These are phyloP conservation scores for Tortricodes alternella DNA, from an alignment of 2,888 invertebrate genomes.

Conservation along the genomic window DNA sequence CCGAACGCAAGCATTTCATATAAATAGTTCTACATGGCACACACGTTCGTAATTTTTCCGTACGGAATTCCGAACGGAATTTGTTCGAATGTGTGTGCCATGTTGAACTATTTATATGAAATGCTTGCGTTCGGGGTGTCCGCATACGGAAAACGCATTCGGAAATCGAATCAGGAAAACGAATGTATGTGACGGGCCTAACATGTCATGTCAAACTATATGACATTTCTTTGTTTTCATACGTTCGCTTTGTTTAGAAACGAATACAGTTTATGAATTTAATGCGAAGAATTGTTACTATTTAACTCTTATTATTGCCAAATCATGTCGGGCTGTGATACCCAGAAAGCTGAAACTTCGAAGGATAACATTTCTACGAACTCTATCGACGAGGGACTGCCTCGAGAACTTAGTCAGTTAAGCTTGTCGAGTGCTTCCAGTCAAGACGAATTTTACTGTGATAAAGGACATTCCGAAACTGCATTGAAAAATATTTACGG, in stretches of 20 bases:
- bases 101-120: too few relatives aligned
- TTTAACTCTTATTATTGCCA: constrained; percentile 14
- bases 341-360: constrained; percentile 65
- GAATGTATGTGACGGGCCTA: neutral
- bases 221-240: constrained; percentile 58
- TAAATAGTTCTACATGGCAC: too few relatives aligned
- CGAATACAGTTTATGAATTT: constrained; percentile 10
- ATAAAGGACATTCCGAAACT: constrained; percentile 90
- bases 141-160: too few relatives aligned
- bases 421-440: constrained; percentile 86
- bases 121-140: too few relatives aligned
- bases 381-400: constrained; percentile 82
- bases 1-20: too few relatives aligned
- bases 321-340: constrained; percentile 71
- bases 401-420: constrained; percentile 86
- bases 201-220: constrained; percentile 16
- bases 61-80: too few relatives aligned
- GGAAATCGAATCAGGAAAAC: too few relatives aligned
- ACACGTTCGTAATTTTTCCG: too few relatives aligned
- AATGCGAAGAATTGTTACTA: constrained; percentile 12
- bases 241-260: constrained; percentile 39
- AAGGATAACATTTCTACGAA: constrained; percentile 78
- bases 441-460: constrained; percentile 90
- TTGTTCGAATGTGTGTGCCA: too few relatives aligned
- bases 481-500: constrained; percentile 92